phyloP scores from a whole-genome alignment of 2,888 invertebrate species.

The Elysia crispata region DNA sequence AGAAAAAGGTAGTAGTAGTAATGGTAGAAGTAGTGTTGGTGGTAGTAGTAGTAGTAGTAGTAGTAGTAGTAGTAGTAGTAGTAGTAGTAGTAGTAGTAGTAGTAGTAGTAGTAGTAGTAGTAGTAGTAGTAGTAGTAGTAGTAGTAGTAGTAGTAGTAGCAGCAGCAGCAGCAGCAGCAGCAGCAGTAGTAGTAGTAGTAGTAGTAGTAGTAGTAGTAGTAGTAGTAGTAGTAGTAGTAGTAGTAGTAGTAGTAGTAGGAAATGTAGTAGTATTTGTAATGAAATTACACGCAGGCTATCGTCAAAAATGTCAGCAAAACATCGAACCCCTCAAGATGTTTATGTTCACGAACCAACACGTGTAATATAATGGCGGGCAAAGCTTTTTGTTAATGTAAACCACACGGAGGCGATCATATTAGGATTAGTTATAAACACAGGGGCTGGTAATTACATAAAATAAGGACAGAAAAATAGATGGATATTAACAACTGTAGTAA shows the following conservation, averaged over 20 bases:
- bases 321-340: no score
- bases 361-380: no score
- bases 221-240: neutral
- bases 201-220: slow-evolving; percentile 1
- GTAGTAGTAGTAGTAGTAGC: slow-evolving; percentile 24
- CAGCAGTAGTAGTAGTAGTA: neutral
- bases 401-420: no score
- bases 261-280: no score
- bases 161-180: slow-evolving; percentile 22
- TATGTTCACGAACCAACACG: no score
- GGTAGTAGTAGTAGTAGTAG: neutral
- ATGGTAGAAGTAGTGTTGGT: neutral
- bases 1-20: neutral
- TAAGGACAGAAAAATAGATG: no score
- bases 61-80: neutral
- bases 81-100: neutral
- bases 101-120: slow-evolving; percentile 27
- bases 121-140: slow-evolving; percentile 11
- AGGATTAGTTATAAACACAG: no score
- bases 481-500: no score
- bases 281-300: no score
- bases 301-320: no score
- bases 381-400: no score
- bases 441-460: neutral
- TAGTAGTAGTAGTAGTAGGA: no score